Base-by-base conservation (phyloP, 2,888 invertebrate species). In the Aromia moschata region DNA sequence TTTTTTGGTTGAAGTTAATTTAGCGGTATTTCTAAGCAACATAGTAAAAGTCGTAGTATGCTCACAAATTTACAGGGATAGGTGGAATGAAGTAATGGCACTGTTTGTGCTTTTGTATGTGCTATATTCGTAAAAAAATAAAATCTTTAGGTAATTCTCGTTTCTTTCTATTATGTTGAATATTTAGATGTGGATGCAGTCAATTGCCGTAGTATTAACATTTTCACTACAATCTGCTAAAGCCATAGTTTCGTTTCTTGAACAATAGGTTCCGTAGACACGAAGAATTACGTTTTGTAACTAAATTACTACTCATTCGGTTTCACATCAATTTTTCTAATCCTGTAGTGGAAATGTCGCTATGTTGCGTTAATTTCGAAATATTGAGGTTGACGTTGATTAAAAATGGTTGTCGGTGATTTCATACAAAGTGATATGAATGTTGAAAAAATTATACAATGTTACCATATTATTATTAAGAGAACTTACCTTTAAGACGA, bases 1-100 rank as follows among this genome's bases (percentile, higher is more conserved):
- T 80, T 80, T 77, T 79, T 80, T 79, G 79, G 79, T 80, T 80
- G 79, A 78, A 79, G 79, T 78, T 80, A 79, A 77, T 64, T 67
- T 70, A 71, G 67, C 62, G 57, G 66, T 69, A 65, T 54, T 62
- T 62, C 49, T 69, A 69, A 66, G 65, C 66, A 63, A 68, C 52
- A 66, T 72, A 73, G 72, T 71, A 68, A 67, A 49, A 65, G 46
- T 72, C 67, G 74, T 74, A 74, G 74, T 72, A 72, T 76, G 77
- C 77, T 77, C 77, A 77, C 77, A 74, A 71, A 65, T 69, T 67
- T 69, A 68, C 70, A 73, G 72, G 69, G 67, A 62, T 52, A 46
- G 17, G 47, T 56, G 54, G 54, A 54, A 56, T 33, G 2, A 33
- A 2, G 33, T 33, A 33, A 7, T 7, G 45, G 58, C 58, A 61